phyloP scores from a whole-genome alignment of 2,888 invertebrate species.

The Melanotus villosus region DNA sequence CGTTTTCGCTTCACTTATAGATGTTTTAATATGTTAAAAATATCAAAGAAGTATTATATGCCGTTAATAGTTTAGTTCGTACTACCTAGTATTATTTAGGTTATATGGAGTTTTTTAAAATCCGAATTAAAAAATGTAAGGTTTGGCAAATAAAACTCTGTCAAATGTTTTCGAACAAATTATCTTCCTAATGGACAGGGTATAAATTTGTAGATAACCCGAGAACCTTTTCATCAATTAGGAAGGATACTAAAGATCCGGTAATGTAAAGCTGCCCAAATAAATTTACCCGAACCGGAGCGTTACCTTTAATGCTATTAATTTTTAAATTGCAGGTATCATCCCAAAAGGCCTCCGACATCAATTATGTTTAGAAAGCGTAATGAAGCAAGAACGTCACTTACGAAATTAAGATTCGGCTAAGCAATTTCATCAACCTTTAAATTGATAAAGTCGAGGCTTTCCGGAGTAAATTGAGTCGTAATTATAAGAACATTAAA shows the following conservation, averaged over 20 bases:
- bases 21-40: too few species aligned
- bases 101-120: too few species aligned
- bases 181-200: not conserved
- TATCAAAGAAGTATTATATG: too few species aligned
- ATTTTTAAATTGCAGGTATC: constrained; percentile 18
- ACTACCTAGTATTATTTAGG: too few species aligned
- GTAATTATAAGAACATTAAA: constrained; percentile 16
- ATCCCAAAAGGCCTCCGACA: constrained; percentile 15
- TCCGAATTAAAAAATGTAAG: too few species aligned
- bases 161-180: too few species aligned
- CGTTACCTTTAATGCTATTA: constrained; percentile 11
- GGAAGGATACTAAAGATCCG: constrained; percentile 16
- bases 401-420: constrained; percentile 11
- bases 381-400: constrained; percentile 9
- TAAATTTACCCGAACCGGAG: constrained; percentile 4
- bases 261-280: constrained; percentile 15
- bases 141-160: too few species aligned
- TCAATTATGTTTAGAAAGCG: constrained; percentile 12
- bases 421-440: constrained; percentile 7
- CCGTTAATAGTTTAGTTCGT: too few species aligned
- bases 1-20: too few species aligned
- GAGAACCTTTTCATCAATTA: constrained; percentile 13
- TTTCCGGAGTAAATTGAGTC: not conserved
- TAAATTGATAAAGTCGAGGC: constrained; percentile 9
- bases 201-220: constrained; percentile 3